These are phyloP conservation scores for Biston betularia DNA, from an alignment of 2,888 invertebrate species.

Conservation along the genomic window DNA sequence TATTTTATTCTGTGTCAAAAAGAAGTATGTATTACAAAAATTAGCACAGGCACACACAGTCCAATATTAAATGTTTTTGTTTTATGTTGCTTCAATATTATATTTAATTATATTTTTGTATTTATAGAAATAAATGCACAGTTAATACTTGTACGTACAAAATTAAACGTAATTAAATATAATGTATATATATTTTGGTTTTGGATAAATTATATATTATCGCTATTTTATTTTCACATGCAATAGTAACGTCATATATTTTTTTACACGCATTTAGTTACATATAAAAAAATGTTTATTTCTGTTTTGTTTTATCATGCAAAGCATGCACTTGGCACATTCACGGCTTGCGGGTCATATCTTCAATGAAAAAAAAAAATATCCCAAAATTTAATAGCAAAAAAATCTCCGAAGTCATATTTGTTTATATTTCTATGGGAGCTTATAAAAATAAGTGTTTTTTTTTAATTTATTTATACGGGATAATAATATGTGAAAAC, in stretches of 20 bases:
- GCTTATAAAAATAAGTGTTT: too few species aligned
- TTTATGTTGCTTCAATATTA: slow-evolving; percentile 32
- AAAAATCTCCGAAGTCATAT: background rate
- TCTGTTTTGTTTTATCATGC: slow-evolving; percentile 33
- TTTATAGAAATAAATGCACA: slow-evolving; percentile 60
- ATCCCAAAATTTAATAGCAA: background rate
- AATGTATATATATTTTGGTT: background rate
- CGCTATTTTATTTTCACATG: slow-evolving; percentile 27
- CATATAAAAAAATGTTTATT: slow-evolving; percentile 24
- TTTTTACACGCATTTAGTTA: slow-evolving; percentile 39
- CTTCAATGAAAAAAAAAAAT: background rate
- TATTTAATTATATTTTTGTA: slow-evolving; percentile 40
- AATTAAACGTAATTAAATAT: slow-evolving; percentile 4
- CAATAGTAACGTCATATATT: slow-evolving; percentile 27
- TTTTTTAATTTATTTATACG: too few species aligned
- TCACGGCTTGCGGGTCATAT: slow-evolving; percentile 58
- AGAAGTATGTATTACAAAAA: slow-evolving; percentile 49
- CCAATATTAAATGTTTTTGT: slow-evolving; percentile 25
- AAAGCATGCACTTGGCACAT: slow-evolving; percentile 65
- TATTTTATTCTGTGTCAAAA: slow-evolving; percentile 18
- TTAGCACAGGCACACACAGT: slow-evolving; percentile 62
- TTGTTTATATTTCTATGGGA: too few species aligned
- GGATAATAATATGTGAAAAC: background rate
- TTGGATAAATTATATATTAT: too few species aligned
- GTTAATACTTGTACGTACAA: slow-evolving; percentile 54